Percentiles rank a stretch among this genome's conserved stretches.
These are phyloP conservation scores for Philopotamus ludificatus DNA, from an alignment of 1,140 invertebrate genomes.

Conservation along the genomic window DNA sequence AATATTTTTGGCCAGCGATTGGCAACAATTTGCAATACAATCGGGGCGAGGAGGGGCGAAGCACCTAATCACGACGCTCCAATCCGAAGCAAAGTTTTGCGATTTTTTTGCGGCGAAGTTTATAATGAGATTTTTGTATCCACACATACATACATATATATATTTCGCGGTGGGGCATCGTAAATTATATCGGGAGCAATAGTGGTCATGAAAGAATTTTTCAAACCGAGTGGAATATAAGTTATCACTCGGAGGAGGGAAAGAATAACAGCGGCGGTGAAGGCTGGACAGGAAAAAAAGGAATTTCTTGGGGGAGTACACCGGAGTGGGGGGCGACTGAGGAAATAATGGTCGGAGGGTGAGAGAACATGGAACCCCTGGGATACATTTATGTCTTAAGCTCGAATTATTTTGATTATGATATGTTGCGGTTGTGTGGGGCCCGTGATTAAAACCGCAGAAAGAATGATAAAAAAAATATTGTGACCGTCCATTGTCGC, in stretches of 20 bases:
- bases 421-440: conserved; percentile 27
- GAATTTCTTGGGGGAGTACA: background rate
- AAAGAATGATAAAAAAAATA: no score
- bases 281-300: background rate
- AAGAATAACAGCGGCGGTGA: conserved; percentile 4
- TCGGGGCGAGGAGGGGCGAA: no score
- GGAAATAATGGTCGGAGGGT: background rate
- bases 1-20: no score
- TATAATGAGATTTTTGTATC: no score
- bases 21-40: no score
- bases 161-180: no score
- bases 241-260: conserved; percentile 30
- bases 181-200: conserved; percentile 39
- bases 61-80: no score
- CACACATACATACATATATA: no score
- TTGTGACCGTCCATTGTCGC: no score
- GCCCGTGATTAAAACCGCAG: background rate
- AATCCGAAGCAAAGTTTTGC: no score
- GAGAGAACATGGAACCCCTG: conserved; percentile 33
- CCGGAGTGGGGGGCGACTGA: no score
- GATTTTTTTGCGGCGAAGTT: no score
- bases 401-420: conserved; percentile 38
- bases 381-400: conserved; percentile 30
- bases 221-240: conserved; percentile 31
- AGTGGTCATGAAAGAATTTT: conserved; percentile 41